Conservation (phyloP, 1,140 invertebrate species). For the Phocides pigmalion region DNA sequence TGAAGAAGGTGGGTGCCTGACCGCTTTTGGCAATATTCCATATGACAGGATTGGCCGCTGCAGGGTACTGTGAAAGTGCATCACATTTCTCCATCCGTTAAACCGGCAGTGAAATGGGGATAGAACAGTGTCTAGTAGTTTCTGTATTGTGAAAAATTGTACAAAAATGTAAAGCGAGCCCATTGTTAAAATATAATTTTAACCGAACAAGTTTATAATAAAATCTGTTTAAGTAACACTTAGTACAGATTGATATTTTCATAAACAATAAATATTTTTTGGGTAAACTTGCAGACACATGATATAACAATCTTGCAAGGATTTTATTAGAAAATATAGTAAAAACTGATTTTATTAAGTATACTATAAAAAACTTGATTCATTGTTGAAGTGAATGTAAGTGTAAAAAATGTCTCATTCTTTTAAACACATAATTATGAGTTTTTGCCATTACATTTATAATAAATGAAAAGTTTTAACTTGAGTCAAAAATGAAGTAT, state of each 20-base stretch:
- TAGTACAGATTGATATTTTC: background rate
- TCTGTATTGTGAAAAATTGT: background rate
- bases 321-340: too few relatives aligned
- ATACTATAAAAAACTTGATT: too few relatives aligned
- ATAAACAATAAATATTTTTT: too few relatives aligned
- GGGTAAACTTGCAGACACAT: too few relatives aligned
- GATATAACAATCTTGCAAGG: too few relatives aligned
- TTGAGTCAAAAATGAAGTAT: too few relatives aligned
- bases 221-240: background rate
- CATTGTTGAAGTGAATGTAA: too few relatives aligned
- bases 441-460: too few relatives aligned
- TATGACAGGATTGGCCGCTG: conserved; percentile 53
- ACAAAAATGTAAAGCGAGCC: background rate
- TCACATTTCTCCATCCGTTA: conserved; percentile 4
- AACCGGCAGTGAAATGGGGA: conserved; percentile 4
- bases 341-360: too few relatives aligned
- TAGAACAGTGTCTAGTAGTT: conserved; percentile 9
- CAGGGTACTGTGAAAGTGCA: conserved; percentile 63
- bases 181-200: background rate
- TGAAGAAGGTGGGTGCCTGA: conserved; percentile 97
- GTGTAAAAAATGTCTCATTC: too few relatives aligned
- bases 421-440: too few relatives aligned
- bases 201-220: background rate
- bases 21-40: conserved; percentile 82
- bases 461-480: too few relatives aligned